Conservation (phyloP, 2,113 vertebrate genomes). For the Lycocorax pyrrhopterus region DNA sequence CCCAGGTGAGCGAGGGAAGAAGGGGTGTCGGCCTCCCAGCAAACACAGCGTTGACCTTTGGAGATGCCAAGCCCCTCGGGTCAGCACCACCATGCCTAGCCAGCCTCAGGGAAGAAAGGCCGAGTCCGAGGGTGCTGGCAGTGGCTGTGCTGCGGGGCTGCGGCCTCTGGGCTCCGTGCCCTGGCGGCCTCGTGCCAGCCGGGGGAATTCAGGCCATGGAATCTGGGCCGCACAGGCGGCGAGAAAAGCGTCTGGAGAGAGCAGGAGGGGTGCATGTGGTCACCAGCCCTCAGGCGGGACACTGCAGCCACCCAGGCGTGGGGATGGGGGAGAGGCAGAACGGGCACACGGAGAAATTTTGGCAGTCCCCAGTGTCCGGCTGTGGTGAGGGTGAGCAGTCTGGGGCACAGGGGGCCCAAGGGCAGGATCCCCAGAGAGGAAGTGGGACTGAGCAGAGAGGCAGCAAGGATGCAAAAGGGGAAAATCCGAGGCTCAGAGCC, state of each 20-base stretch:
- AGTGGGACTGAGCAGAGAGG: rapidly evolving
- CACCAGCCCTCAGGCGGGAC: background rate
- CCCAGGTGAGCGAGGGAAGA: rapidly evolving
- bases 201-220: background rate
- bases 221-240: background rate
- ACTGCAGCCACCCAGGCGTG: rapidly evolving
- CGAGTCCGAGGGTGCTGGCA: background rate
- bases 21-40: background rate
- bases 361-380: rapidly evolving
- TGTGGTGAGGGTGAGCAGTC: rapidly evolving
- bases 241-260: background rate
- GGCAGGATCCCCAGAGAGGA: rapidly evolving
- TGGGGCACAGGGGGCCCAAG: background rate
- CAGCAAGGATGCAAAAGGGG: background rate
- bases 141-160: rapidly evolving
- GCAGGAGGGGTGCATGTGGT: rapidly evolving
- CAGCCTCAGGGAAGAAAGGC: background rate
- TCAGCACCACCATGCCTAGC: background rate
- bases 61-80: background rate
- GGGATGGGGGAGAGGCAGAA: background rate
- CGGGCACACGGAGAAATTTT: rapidly evolving
- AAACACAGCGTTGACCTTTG: rapidly evolving
- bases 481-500: background rate
- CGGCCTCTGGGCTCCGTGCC: background rate
- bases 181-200: rapidly evolving